Base-by-base conservation (phyloP, 2,797 vertebrate genomes). In the Peromyscus aztecus region DNA sequence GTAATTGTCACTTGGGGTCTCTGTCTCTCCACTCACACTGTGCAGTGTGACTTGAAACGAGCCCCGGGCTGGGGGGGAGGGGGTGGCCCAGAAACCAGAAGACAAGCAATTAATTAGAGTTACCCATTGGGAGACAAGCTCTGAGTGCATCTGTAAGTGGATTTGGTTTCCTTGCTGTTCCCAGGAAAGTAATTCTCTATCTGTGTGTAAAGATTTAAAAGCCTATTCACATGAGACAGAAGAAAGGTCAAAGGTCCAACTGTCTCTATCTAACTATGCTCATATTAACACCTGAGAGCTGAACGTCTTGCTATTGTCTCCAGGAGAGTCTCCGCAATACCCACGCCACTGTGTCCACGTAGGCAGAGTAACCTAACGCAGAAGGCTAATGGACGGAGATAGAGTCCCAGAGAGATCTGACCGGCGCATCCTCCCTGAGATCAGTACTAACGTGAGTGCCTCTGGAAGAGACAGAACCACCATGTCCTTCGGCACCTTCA, bases 91-190 rank as follows among this genome's bases (percentile, higher is more conserved):
- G 61, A 90, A 89, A 27, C n/a, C 73, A 77, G 86, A 92, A 95
- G 67, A 84, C 90, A 96, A 96, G 82, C 80, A 91, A 89, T 52
- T 82, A 90, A 93, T 84, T 76, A 77, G 89, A 83, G 49, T 49
- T 91, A 43, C 55, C 12, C 55, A 31, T 86, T 76, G 78, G 92
- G 67, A 93, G 52, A 61, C 29, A 37, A 93, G 61, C 67, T 86
- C 78, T 16, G 31, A 82, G 43, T 19, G 63, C 8, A 55, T 46
- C 46, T 81, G 59, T 61, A 86, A 88, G 55, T 73, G 63, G 24
- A 89, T 82, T 97, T 57, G 67, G 61, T 97, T 95, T 95, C 84
- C 80, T 85, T 29, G 27, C 24, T 76, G 37, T 37, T 63, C 31
- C 34, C 37, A n/a, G 37, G 40, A 24, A 94, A 94, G 46, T 84